Evolutionary conservation across 1,140 invertebrate species (phyloP).

Genomic region (Ctenoplectra terminalis): DNA sequence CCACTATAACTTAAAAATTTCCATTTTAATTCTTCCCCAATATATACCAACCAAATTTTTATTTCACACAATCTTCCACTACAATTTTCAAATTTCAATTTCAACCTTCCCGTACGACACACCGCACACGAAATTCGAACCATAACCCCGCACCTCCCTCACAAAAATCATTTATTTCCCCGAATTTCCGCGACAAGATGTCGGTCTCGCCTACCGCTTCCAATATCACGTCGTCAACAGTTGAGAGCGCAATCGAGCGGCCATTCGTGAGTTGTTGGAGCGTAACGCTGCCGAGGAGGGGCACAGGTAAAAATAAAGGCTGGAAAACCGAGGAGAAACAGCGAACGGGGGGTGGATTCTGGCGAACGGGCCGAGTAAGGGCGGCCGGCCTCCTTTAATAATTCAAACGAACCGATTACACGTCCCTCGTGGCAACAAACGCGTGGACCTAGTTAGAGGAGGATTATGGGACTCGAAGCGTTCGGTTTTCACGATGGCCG

Average conservation of each 20-base stretch:
- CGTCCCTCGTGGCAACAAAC: slow-evolving; percentile 5
- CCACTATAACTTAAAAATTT: no score
- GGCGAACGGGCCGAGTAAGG: background rate
- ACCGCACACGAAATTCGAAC: no score
- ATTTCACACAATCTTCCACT: no score
- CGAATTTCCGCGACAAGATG: background rate
- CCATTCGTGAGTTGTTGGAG: slow-evolving; percentile 5
- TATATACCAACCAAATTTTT: no score
- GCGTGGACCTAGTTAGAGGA: slow-evolving; percentile 40
- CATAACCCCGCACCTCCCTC: no score
- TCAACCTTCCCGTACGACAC: no score
- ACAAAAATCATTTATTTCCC: no score
- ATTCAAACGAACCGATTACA: slow-evolving; percentile 48
- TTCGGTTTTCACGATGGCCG: slow-evolving; percentile 54
- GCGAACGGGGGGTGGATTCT: background rate
- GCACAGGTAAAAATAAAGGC: slow-evolving; percentile 20
- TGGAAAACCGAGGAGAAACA: background rate
- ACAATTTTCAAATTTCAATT: no score
- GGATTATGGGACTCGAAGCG: slow-evolving; percentile 50
- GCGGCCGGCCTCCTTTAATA: slow-evolving; percentile 28
- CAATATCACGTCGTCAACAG: background rate
- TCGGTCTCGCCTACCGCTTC: background rate
- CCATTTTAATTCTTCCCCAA: no score
- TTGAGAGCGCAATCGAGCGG: slow-evolving; percentile 23
- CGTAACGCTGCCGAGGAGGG: background rate